Evolutionary conservation across 2,797 vertebrate species (phyloP).

Genomic region (Hippoglossus hippoglossus): DNA sequence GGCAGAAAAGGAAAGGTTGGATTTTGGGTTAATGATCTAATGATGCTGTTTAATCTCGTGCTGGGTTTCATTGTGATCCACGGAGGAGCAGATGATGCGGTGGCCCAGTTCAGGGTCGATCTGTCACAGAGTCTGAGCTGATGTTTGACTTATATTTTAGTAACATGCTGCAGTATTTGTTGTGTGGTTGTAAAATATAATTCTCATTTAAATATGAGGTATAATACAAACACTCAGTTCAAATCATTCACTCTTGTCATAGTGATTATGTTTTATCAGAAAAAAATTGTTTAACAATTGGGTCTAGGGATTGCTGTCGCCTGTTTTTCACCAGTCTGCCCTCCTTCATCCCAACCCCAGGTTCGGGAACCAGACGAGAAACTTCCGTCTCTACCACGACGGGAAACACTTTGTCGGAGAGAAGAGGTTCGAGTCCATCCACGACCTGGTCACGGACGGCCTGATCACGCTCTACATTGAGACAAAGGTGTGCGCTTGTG

Average conservation of each 20-base stretch:
- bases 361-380: constrained; percentile 98
- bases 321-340: neutral
- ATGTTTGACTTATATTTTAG: neutral
- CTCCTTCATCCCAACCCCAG: constrained; percentile 71
- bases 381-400: constrained; percentile 99
- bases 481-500: constrained; percentile 86
- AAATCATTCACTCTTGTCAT: too few relatives aligned
- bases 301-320: too few relatives aligned
- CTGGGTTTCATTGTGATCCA: constrained; percentile 38
- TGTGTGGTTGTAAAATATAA: too few relatives aligned
- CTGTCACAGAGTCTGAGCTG: neutral
- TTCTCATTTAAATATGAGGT: too few relatives aligned
- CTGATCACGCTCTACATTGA: constrained; percentile 98
- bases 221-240: too few relatives aligned
- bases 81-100: constrained; percentile 39
- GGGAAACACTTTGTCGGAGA: constrained; percentile 99
- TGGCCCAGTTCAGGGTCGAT: constrained; percentile 61
- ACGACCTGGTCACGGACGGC: constrained; percentile 98
- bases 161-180: neutral
- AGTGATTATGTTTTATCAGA: too few relatives aligned
- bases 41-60: constrained; percentile 27
- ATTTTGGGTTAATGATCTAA: constrained; percentile 78
- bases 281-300: too few relatives aligned
- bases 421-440: constrained; percentile 98
- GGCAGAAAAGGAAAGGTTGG: constrained; percentile 65